Evolutionary conservation across 37 sponge, comb jelly and placozoan genomes (phyloP).

Genomic region (Aphrocallistes beatrix): DNA sequence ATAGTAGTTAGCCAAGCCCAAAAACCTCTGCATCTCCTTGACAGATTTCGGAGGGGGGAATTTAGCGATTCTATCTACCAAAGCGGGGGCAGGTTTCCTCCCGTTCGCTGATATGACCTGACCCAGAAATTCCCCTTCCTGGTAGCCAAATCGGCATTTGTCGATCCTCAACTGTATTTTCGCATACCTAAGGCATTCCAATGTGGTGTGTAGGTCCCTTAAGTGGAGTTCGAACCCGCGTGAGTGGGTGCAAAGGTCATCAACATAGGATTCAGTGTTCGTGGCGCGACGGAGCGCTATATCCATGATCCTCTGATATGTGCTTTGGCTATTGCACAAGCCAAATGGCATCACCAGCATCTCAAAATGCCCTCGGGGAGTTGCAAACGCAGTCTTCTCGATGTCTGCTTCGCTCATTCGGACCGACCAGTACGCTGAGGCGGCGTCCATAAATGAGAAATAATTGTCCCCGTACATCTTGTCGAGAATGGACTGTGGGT

Average conservation of each 20-base stretch:
- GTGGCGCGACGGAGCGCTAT: background rate
- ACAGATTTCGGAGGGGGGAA: background rate
- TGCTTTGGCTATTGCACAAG: constrained; percentile 17
- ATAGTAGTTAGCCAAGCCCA: background rate
- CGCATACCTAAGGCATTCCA: background rate
- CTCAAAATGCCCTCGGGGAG: constrained; percentile 19
- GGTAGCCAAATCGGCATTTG: background rate
- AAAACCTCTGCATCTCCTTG: background rate
- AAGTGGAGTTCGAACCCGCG: background rate
- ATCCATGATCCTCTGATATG: constrained; percentile 22
- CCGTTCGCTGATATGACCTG: background rate
- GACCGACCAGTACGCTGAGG: constrained; percentile 31
- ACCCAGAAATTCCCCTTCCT: background rate
- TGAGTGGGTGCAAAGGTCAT: background rate
- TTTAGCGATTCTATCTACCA: background rate
- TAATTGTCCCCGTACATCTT: constrained; percentile 19
- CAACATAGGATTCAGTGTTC: background rate
- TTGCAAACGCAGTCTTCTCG: constrained; percentile 30
- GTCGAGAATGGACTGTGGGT: background rate
- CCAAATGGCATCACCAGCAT: constrained; percentile 28
- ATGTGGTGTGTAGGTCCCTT: background rate
- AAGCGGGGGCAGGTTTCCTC: background rate
- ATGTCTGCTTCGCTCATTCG: constrained; percentile 14
- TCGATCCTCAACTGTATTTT: background rate
- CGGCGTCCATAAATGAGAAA: constrained; percentile 30